Base-by-base conservation (phyloP, 2,888 invertebrate species). In the Polyommatus iphigenia region DNA sequence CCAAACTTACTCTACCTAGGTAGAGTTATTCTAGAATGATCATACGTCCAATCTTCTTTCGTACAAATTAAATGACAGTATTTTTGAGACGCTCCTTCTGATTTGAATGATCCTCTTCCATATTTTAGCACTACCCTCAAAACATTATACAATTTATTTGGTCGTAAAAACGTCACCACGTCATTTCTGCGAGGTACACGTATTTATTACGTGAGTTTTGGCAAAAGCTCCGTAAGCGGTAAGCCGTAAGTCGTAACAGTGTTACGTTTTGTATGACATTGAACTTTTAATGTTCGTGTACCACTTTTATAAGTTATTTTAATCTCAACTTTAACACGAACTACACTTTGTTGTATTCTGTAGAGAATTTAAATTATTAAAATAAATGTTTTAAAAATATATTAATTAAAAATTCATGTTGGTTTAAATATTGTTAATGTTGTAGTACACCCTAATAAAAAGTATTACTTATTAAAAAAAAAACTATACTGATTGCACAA, bases 201-300 rank as follows among this genome's bases (percentile, higher is more conserved):
- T 18, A 54, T 5, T 54, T 3, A 20, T 20, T 24, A 20, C 59
- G 3, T 46, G 46, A 46, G 46, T 62, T 62, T 62, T 24, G 62
- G 62, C 62, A 13, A 62, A 62, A 62, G 10, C 62, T 10, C 62
- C 62, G 62, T 62, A 62, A 62, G 62, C 62, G 54, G 54, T 54
- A 54, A 54, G 18, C 62, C 24, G 24, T 24, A 24, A 62, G 54
- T 54, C 62, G 24, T 24, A 24, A 24, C 20, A 62, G 7, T 24
- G 24, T 62, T 62, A 62, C 62, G 24, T 62, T 54, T 62, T 62
- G 24, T 62, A 62, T 62, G 62, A 62, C 62, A 62, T 62, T 62
- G 62, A 62, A 62, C 62, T 62, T 24, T 62, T 62, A 62, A 62
- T 20, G 62, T 62, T 24, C 62, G 1, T 62, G 62, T 62, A 24